These are phyloP conservation scores for Cheilosia variabilis DNA, from an alignment of 2,888 invertebrate species.

Conservation along the genomic window DNA sequence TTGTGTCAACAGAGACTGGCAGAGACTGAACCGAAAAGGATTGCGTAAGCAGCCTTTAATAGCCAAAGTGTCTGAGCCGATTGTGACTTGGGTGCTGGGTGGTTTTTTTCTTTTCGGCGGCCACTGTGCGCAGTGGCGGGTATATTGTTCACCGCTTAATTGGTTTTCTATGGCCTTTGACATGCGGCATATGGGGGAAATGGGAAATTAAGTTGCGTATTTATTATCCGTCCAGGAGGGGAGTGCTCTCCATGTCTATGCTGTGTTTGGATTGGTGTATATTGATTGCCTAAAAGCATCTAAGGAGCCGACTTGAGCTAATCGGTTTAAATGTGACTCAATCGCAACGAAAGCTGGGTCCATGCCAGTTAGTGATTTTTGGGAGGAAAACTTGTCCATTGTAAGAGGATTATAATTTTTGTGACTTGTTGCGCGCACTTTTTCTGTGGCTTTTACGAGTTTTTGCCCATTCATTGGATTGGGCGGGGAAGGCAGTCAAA, in stretches of 20 bases:
- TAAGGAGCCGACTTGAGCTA: slow-evolving; percentile 37
- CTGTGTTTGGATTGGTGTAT: background rate
- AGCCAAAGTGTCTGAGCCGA: slow-evolving; percentile 29
- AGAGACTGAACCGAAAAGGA: slow-evolving; percentile 26
- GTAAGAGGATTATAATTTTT: slow-evolving; percentile 49
- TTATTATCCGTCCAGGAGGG: slow-evolving; percentile 19
- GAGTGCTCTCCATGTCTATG: background rate
- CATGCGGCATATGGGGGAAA: slow-evolving; percentile 29
- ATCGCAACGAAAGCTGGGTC: slow-evolving; percentile 17
- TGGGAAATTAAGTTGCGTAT: slow-evolving; percentile 56
- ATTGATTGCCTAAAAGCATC: slow-evolving; percentile 34
- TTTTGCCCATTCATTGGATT: no score
- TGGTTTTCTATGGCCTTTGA: slow-evolving; percentile 65
- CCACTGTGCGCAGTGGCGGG: slow-evolving; percentile 3
- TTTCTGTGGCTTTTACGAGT: no score
- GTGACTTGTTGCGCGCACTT: no score
- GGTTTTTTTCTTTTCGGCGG: background rate
- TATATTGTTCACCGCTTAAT: slow-evolving; percentile 57
- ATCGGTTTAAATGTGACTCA: slow-evolving; percentile 66
- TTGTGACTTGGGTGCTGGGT: background rate
- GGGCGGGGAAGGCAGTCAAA: no score
- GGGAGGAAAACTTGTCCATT: background rate
- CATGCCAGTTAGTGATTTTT: slow-evolving; percentile 19
- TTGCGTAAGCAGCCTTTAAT: slow-evolving; percentile 52
- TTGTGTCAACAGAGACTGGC: slow-evolving; percentile 41